A percentile compares a stretch with the other conserved stretches of the same genome.
These are phyloP conservation scores for Drosophila tristis DNA, from an alignment of 1,140 invertebrate genomes.

Conservation along the genomic window DNA sequence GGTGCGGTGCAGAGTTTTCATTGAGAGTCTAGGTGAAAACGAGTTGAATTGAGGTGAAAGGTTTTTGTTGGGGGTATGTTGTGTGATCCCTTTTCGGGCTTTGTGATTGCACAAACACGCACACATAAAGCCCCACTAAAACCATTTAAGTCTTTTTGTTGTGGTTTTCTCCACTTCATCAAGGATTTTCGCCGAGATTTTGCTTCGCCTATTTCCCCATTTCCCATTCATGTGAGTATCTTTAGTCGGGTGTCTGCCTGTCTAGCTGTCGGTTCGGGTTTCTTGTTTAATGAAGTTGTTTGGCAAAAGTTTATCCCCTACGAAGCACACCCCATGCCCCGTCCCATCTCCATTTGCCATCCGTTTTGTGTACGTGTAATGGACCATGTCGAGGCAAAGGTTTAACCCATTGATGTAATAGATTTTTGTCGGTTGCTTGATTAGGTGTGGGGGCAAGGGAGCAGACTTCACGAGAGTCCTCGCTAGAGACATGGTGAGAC, in stretches of 20 bases:
- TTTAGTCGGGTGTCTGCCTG: conserved; percentile 1
- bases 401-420: conserved; percentile 42
- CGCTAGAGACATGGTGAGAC: too few relatives aligned
- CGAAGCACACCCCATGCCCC: not conserved
- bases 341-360: not conserved
- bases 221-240: not conserved
- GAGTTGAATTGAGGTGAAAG: conserved; percentile 15
- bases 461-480: too few relatives aligned
- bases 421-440: conserved; percentile 43
- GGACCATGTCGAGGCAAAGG: conserved; percentile 25
- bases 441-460: conserved; percentile 7
- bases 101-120: conserved; percentile 29
- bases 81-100: conserved; percentile 34
- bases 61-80: not conserved
- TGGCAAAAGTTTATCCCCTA: conserved; percentile 38
- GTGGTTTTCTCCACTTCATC: conserved; percentile 47
- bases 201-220: conserved; percentile 10
- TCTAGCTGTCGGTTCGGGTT: conserved; percentile 5
- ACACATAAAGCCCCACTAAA: conserved; percentile 22
- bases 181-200: conserved; percentile 50
- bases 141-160: conserved; percentile 67
- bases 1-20: not conserved
- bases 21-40: conserved; percentile 43
- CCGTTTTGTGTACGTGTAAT: conserved; percentile 39
- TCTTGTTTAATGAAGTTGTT: conserved; percentile 59